Evolutionary conservation across 2,113 vertebrate genomes (phyloP), one percentile per base, ranked within the genome.

Genomic region (Ursus arctos): DNA sequence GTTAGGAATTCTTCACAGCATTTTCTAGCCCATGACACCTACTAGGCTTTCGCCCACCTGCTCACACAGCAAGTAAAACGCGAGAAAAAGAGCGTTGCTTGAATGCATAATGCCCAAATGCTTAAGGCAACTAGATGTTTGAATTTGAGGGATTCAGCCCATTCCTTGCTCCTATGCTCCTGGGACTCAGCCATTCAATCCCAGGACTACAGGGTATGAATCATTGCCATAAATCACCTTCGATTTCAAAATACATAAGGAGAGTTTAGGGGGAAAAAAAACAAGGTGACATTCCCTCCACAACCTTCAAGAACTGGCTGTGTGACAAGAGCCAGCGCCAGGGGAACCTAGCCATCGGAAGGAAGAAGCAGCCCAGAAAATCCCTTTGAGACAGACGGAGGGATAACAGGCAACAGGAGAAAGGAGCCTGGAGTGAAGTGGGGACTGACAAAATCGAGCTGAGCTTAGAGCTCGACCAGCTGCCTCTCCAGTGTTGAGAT

Each of bases 21-120:
- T 97, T 82, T 79, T 97, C 87, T 98, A 98, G 86, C 84, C 97
- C 36, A 19, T 98, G 96, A 98, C 98, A 98, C 98, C 97, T 81
- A 94, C 97, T 57, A 96, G 4, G 0, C n/a, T 76, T 5, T 94
- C 94, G n/a, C 98, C 98, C 98, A 98, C 98, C 72, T 97, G 94
- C 95, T 98, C 97, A 84, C 71, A 79, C 3, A 26, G 94, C 59
- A 94, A 97, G 86, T 63, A 94, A 98, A 47, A 92, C 33, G 92
- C 0, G 0, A 95, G 91, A 94, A 86, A 96, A 87, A 76, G 86
- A 33, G 63, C 26, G 0, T 57, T 95, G 96, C 92, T 96, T 95
- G 96, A 97, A 98, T 49, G 63, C 90, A 24, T 97, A 77, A 55
- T 82, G 96, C 83, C 91, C 80, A 93, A 77, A 2, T 31, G 82